Evolutionary conservation across 2,888 invertebrate genomes (phyloP).

Genomic region (Cataglyphis rosenhaueri): DNA sequence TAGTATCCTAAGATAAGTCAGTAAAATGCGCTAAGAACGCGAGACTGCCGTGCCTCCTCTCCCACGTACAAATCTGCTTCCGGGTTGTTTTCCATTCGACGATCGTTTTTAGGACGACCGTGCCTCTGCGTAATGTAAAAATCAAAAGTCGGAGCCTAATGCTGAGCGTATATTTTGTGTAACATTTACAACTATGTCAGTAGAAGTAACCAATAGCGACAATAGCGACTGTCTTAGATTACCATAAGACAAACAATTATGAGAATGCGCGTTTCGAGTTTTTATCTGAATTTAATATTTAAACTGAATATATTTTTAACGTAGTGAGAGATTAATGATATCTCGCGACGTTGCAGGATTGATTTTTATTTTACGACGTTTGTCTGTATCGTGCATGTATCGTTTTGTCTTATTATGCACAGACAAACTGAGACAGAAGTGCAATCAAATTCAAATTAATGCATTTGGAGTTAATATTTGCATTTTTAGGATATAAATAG

Average conservation of each 20-base stretch:
- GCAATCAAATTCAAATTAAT: slow-evolving; percentile 46
- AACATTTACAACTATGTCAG: slow-evolving; percentile 70
- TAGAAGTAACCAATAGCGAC: slow-evolving; percentile 67
- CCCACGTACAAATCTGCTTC: slow-evolving; percentile 65
- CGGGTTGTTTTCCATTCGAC: slow-evolving; percentile 60
- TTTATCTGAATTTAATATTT: slow-evolving; percentile 16
- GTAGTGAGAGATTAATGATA: slow-evolving; percentile 30
- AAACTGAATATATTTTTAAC: slow-evolving; percentile 25
- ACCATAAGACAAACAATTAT: slow-evolving; percentile 1
- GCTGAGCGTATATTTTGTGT: slow-evolving; percentile 73
- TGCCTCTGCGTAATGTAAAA: slow-evolving; percentile 61
- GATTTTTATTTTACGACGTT: not conserved
- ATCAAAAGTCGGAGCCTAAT: slow-evolving; percentile 68
- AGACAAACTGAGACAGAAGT: slow-evolving; percentile 2
- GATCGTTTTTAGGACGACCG: slow-evolving; percentile 62
- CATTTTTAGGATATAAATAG: slow-evolving; percentile 13
- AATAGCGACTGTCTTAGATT: slow-evolving; percentile 62
- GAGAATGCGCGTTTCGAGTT: not conserved
- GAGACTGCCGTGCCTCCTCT: slow-evolving; percentile 76
- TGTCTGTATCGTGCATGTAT: not conserved
- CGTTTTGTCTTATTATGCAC: not conserved
- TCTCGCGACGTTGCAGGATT: not conserved
- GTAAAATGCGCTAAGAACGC: slow-evolving; percentile 60
- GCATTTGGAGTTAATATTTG: slow-evolving; percentile 9
- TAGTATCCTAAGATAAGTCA: slow-evolving; percentile 63